Base-by-base conservation (phyloP, 2,797 vertebrate genomes). In the Falco peregrinus region DNA sequence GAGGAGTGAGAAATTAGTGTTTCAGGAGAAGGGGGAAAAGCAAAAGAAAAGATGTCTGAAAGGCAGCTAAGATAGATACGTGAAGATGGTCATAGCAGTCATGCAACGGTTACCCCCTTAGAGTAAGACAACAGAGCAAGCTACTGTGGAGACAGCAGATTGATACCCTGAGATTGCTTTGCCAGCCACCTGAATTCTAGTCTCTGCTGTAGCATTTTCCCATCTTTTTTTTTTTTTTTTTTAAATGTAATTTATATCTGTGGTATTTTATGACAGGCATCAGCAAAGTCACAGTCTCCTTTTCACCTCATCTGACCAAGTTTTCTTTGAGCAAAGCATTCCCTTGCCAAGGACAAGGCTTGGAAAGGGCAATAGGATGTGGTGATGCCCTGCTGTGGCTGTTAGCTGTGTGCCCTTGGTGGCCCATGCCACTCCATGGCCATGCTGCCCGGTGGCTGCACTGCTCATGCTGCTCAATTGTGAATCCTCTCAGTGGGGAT, bases 391-490 rank as follows among this genome's bases (percentile, higher is more conserved):
- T 28, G 7, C 9, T 2, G 3, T 14, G 43, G 29, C 74, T 84
- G 63, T 43, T 93, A 85, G 59, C 53, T 2, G 0, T 6, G 1
- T 16, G 65, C 53, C 47, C 41, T 39, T 12, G 11, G 22, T 64
- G 54, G 19, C 18, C 76, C 39, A 70, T 0, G 0, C 5, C 5
- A 4, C 26, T 39, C 47, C 43, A 15, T 0, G 7, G 43, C n/a
- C 12, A 0, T 18, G 39, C 59, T 74, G 37, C 39, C 80, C 0
- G 0, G 13, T 2, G 2, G 47, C 50, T 67, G 29, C 69, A 14
- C 8, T 50, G 43, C 25, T 86, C 37, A 10, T 7, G 15, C 57
- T 71, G 53, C 69, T 90, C 21, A 0, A 2, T 20, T 47, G 39
- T 71, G 37, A 87, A 50, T 77, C 31, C 53, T 76, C 59, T 47